Percentiles rank a stretch among this genome's conserved stretches.
phyloP scores from a whole-genome alignment of 2,797 vertebrate species.

The Rhabdophis nuchalis region DNA sequence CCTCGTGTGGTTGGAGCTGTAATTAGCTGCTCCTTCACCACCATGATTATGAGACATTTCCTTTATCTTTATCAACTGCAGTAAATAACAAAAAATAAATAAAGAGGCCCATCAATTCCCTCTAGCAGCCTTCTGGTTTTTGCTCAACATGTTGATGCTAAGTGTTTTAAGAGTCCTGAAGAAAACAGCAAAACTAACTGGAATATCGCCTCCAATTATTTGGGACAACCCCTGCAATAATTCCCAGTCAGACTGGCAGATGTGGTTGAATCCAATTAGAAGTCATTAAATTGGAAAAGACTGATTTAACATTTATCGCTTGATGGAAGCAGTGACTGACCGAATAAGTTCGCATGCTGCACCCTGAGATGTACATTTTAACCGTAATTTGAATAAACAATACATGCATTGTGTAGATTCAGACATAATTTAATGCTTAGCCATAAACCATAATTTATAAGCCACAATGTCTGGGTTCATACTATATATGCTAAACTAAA shows the following conservation, averaged over 20 bases:
- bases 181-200: neutral
- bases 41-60: neutral
- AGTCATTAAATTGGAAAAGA: neutral
- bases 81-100: neutral
- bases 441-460: neutral
- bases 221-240: neutral
- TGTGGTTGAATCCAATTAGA: neutral
- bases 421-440: neutral
- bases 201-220: neutral
- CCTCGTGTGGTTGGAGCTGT: neutral
- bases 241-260: neutral
- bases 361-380: neutral
- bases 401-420: neutral
- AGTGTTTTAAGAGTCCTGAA: neutral
- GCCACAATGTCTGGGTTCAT: neutral
- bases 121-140: neutral
- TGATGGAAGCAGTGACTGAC: neutral
- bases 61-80: neutral
- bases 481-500: neutral
- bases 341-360: neutral
- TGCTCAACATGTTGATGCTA: neutral
- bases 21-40: neutral
- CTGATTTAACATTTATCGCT: neutral
- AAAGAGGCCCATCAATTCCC: neutral
- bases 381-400: neutral